Evolutionary conservation across 2,113 vertebrate genomes (phyloP).

Genomic region (Vireo altiloquus): DNA sequence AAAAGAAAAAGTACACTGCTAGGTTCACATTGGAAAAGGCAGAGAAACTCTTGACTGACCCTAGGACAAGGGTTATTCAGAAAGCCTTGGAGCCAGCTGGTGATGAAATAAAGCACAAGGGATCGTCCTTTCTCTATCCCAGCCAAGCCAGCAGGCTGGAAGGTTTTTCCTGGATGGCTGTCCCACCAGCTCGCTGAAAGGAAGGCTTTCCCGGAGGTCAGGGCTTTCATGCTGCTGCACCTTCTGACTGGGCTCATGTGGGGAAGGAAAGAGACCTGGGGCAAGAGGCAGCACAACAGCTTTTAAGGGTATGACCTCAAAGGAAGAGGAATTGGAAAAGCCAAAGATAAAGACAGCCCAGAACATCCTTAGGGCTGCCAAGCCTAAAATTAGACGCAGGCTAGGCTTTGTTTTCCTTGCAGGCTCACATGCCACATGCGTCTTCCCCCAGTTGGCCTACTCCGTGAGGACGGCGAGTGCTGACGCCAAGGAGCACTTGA

Average conservation of each 20-base stretch:
- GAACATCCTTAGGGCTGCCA: conserved; percentile 6
- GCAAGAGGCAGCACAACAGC: not conserved
- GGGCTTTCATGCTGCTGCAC: not conserved
- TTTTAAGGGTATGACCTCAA: not conserved
- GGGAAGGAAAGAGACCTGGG: not conserved
- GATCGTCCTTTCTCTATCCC: not conserved
- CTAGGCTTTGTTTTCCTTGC: conserved; percentile 24
- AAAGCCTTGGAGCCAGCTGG: not conserved
- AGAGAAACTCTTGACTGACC: not conserved
- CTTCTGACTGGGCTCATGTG: not conserved
- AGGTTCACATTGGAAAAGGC: not conserved
- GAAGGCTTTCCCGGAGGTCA: not conserved
- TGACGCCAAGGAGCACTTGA: not conserved
- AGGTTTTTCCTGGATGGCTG: not conserved
- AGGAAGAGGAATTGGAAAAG: not conserved
- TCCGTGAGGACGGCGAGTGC: not conserved
- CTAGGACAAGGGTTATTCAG: fast-evolving
- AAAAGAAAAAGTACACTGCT: not conserved
- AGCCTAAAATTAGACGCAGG: not conserved
- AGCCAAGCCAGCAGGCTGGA: not conserved
- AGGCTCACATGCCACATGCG: not conserved
- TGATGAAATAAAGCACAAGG: not conserved
- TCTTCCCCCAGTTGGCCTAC: not conserved
- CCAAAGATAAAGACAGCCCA: conserved; percentile 20
- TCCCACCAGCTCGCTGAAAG: not conserved